A percentile compares a stretch with the other conserved stretches of the same genome.
These are phyloP conservation scores for Dermolepida albohirtum DNA, from an alignment of 2,888 invertebrate genomes.

Conservation along the genomic window DNA sequence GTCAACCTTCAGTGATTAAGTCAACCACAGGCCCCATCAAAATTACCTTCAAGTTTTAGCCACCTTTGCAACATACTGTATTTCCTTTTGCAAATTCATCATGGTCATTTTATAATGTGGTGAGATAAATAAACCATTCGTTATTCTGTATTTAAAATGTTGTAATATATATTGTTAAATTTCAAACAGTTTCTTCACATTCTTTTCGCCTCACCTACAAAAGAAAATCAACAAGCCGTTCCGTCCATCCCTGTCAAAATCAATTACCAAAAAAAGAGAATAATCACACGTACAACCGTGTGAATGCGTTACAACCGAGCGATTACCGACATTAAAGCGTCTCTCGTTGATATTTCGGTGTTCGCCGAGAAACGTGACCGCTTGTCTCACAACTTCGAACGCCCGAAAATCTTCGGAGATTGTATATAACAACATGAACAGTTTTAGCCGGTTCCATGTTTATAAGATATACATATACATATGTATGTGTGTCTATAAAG, in stretches of 20 bases:
- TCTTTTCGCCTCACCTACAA: background rate
- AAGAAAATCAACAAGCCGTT: background rate
- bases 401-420: slow-evolving; percentile 17
- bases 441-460: too few relatives aligned
- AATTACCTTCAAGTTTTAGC: too few relatives aligned
- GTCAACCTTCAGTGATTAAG: too few relatives aligned
- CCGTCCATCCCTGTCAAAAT: slow-evolving; percentile 30
- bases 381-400: slow-evolving; percentile 10
- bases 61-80: too few relatives aligned
- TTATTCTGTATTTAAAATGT: too few relatives aligned
- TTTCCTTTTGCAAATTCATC: too few relatives aligned
- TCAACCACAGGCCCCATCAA: too few relatives aligned
- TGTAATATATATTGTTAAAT: background rate
- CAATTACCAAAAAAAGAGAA: slow-evolving; percentile 44
- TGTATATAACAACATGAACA: too few relatives aligned
- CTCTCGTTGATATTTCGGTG: slow-evolving; percentile 37
- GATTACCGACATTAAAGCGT: slow-evolving; percentile 50
- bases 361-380: slow-evolving; percentile 46
- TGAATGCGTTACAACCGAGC: slow-evolving; percentile 52
- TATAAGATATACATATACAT: background rate
- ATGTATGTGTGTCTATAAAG: background rate
- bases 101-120: too few relatives aligned
- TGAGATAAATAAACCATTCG: too few relatives aligned
- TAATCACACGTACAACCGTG: slow-evolving; percentile 51
- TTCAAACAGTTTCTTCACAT: background rate